Evolutionary conservation across 2,888 invertebrate species (phyloP).

Genomic region (Euspilapteryx auroguttella): DNA sequence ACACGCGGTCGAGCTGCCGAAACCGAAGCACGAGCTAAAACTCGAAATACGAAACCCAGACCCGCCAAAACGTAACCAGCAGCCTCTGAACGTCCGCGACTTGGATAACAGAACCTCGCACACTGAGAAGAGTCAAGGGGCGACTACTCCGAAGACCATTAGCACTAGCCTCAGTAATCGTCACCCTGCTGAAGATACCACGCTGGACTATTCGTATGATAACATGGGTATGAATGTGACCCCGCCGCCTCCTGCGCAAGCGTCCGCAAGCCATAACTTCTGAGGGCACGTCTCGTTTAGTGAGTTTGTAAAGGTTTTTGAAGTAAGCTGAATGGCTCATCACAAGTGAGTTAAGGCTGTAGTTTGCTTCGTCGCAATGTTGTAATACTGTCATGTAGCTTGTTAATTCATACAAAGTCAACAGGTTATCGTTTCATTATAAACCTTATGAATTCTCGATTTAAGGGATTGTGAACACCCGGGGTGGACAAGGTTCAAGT

Average conservation of each 20-base stretch:
- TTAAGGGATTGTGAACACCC: too few relatives aligned
- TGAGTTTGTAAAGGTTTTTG: neutral
- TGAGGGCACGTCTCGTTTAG: slow-evolving; percentile 22
- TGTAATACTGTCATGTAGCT: too few relatives aligned
- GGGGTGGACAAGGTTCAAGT: too few relatives aligned
- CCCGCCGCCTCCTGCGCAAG: slow-evolving; percentile 54
- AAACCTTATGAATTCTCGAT: too few relatives aligned
- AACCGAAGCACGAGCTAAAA: slow-evolving; percentile 36
- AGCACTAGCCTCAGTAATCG: slow-evolving; percentile 72
- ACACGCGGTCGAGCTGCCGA: slow-evolving; percentile 41
- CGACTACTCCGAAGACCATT: slow-evolving; percentile 65
- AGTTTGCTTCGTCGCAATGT: too few relatives aligned
- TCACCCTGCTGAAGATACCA: slow-evolving; percentile 76
- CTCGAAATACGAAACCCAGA: slow-evolving; percentile 43
- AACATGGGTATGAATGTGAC: slow-evolving; percentile 76
- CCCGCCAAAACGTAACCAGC: slow-evolving; percentile 28
- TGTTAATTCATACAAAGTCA: too few relatives aligned
- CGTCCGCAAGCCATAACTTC: slow-evolving; percentile 34
- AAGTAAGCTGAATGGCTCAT: too few relatives aligned
- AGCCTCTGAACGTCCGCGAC: slow-evolving; percentile 38
- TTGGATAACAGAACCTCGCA: slow-evolving; percentile 37
- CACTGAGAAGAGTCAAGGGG: slow-evolving; percentile 55
- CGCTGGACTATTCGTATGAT: slow-evolving; percentile 77
- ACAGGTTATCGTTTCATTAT: too few relatives aligned
- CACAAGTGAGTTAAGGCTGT: too few relatives aligned